Evolutionary conservation across 2,797 vertebrate genomes (phyloP).

Genomic region (Falco berigora): DNA sequence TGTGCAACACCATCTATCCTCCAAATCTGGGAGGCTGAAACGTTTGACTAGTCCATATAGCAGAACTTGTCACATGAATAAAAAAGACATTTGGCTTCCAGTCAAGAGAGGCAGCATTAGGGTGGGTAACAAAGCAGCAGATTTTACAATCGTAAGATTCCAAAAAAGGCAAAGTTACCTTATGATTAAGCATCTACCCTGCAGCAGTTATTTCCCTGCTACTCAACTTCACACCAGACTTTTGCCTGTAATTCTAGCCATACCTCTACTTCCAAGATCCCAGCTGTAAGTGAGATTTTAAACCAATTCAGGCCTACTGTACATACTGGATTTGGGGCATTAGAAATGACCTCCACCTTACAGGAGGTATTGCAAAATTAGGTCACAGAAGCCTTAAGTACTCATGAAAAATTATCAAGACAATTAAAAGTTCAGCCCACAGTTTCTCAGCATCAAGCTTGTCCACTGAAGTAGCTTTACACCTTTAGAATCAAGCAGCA

Average conservation of each 20-base stretch:
- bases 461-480: not conserved
- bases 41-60: not conserved
- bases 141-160: not conserved
- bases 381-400: not conserved
- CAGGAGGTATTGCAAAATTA: not conserved
- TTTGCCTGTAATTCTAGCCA: not conserved
- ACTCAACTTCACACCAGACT: not conserved
- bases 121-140: not conserved
- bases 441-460: not conserved
- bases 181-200: not conserved
- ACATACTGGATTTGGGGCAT: not conserved
- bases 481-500: conserved; percentile 23
- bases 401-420: not conserved
- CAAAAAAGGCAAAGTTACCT: not conserved
- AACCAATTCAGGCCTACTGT: not conserved
- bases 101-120: not conserved
- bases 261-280: not conserved
- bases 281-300: not conserved
- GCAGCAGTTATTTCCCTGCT: not conserved
- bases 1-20: not conserved
- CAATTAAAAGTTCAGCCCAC: not conserved
- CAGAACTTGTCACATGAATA: not conserved
- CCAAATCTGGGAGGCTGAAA: not conserved
- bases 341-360: not conserved
- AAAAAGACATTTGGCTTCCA: not conserved